Evolutionary conservation across 64 coral and sea anemone genomes (phyloP), one percentile per base, ranked within the genome.

Genomic region (Platygyra sinensis): DNA sequence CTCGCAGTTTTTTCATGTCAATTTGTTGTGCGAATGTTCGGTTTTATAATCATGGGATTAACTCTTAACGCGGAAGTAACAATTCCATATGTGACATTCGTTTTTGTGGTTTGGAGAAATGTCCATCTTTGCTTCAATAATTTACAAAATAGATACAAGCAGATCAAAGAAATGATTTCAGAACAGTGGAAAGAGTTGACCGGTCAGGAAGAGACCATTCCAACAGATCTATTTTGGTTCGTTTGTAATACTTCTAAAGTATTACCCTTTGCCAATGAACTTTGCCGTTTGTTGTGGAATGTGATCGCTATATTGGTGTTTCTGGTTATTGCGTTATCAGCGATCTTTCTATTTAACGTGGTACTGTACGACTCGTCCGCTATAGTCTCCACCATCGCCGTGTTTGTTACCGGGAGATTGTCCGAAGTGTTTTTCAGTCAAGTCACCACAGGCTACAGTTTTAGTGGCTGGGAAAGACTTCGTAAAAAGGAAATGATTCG

Each of bases 81-180:
- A 13, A 71, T 83, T 17, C 89, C 89, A 11, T 76, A 83, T 71
- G 17, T 91, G 4, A 84, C 89, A 5, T 91, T 91, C 49, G 79
- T 49, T 7, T 74, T 91, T 75, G 89, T 91, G 25, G 89, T 91
- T 31, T 28, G 46, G 52, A 60, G 22, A 19, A 91, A 83, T 20
- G 49, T 91, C 1, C 28, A 75, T 49, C 79, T 75, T 83, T 91
- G 89, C 60, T 83, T 30, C 67, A 16, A 52, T 20, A 91, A 83
- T 82, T 83, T 82, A 31, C 89, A 91, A 82, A 84, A 91, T 25
- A 91, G 22, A 36, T 91, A 91, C 77, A 91, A 91, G n/a, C 52
- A 74, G 33, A 13, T 91, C 17, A 91, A 91, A 25, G 29, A 30
- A 30, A 83, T 83, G 36, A 91, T 84, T 33, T 80, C 79, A 19